These are phyloP conservation scores for pig (Sus scrofa) DNA, from an alignment of 2,113 vertebrate species.

Conservation along the genomic window DNA sequence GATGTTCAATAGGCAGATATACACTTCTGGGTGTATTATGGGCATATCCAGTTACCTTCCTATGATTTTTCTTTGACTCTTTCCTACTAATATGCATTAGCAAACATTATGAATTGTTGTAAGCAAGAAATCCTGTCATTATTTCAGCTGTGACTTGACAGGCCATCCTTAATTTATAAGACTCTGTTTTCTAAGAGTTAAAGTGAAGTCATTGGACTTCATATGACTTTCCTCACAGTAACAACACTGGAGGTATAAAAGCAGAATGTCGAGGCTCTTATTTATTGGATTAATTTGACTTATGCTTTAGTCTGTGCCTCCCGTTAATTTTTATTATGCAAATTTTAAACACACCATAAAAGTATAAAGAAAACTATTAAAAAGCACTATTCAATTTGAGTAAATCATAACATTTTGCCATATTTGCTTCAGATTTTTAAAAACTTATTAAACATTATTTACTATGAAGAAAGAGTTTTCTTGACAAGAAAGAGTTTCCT, in stretches of 20 bases:
- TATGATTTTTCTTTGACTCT: conserved; percentile 18
- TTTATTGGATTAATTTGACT: not conserved
- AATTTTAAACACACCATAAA: conserved; percentile 35
- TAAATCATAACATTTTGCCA: conserved; percentile 33
- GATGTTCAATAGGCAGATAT: not conserved
- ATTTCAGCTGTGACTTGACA: not conserved
- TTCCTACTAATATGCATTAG: not conserved
- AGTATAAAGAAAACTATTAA: not conserved
- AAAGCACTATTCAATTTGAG: conserved; percentile 29
- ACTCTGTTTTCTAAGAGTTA: not conserved
- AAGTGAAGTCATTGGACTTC: not conserved
- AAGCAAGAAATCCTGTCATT: conserved; percentile 18
- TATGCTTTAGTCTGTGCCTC: not conserved
- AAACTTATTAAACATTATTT: not conserved
- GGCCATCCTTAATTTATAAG: not conserved
- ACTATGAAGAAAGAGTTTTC: conserved; percentile 13
- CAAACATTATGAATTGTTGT: not conserved
- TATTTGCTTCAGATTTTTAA: not conserved
- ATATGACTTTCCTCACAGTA: not conserved
- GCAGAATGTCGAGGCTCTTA: not conserved
- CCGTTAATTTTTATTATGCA: conserved; percentile 37
- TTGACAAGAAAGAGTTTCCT: not conserved
- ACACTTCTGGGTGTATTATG: not conserved
- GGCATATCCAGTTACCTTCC: not conserved
- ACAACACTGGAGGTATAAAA: not conserved